Evolutionary conservation across 2,888 invertebrate genomes (phyloP).

Genomic region (Dolichopus griseipennis): DNA sequence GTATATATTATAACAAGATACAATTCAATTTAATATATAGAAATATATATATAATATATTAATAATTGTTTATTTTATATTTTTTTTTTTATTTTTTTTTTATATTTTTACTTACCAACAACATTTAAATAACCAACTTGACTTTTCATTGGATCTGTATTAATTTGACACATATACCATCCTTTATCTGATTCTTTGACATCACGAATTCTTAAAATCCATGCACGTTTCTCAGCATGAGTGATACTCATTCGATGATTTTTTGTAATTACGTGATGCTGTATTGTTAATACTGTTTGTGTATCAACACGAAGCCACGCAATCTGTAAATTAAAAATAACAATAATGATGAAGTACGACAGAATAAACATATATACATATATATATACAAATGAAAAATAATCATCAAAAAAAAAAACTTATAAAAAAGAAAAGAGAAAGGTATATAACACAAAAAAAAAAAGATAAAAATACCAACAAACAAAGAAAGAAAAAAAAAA

Average conservation of each 20-base stretch:
- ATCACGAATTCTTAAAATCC: constrained; percentile 66
- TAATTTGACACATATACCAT: constrained; percentile 44
- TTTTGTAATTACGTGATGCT: constrained; percentile 72
- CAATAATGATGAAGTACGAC: no score
- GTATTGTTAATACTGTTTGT: constrained; percentile 72
- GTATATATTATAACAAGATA: no score
- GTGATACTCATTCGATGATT: constrained; percentile 68
- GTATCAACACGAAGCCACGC: constrained; percentile 78
- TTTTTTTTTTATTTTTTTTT: no score
- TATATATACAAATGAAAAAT: no score
- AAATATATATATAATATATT: no score
- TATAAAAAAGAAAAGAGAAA: no score
- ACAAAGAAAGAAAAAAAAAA: no score
- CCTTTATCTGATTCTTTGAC: constrained; percentile 65
- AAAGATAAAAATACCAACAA: no score
- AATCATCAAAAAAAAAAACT: no score
- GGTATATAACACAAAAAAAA: no score
- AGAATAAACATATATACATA: no score
- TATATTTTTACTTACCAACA: constrained; percentile 53
- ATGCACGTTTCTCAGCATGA: constrained; percentile 62
- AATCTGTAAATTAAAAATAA: constrained; percentile 49
- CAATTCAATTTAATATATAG: no score
- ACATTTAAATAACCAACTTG: constrained; percentile 72
- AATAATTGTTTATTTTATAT: constrained; percentile 22
- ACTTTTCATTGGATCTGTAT: constrained; percentile 35